These are phyloP conservation scores for Cydia fagiglandana DNA, from an alignment of 1,140 invertebrate species.

Conservation along the genomic window DNA sequence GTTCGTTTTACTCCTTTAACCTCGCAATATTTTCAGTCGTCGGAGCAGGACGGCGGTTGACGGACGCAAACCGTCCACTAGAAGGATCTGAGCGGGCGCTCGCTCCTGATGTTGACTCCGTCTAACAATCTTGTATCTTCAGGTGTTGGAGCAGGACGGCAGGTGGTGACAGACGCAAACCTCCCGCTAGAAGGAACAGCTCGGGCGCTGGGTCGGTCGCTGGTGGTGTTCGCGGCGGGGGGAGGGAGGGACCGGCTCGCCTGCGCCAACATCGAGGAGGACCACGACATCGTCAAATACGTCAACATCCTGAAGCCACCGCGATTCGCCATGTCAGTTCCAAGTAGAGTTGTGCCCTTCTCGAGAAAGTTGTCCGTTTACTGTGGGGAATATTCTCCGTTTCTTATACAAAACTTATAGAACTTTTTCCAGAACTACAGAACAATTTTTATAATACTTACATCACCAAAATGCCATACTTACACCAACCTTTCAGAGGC, in stretches of 20 bases:
- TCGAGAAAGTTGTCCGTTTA: too few species aligned
- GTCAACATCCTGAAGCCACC: slow-evolving; percentile 92
- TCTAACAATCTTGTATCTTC: neutral
- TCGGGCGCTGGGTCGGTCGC: slow-evolving; percentile 90
- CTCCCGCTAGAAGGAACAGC: slow-evolving; percentile 89
- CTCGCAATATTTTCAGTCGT: too few species aligned
- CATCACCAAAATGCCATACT: too few species aligned
- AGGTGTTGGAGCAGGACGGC: slow-evolving; percentile 87
- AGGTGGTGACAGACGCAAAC: slow-evolving; percentile 91
- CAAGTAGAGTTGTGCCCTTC: too few species aligned
- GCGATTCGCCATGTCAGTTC: slow-evolving; percentile 91
- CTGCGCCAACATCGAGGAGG: slow-evolving; percentile 94
- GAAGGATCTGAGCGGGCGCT: too few species aligned
- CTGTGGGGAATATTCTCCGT: too few species aligned
- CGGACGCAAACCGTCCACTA: too few species aligned
- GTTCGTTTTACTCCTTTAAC: too few species aligned
- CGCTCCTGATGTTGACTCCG: neutral
- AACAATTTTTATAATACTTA: too few species aligned
- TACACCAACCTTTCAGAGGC: slow-evolving; percentile 78
- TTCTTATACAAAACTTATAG: too few species aligned
- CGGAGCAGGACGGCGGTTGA: too few species aligned
- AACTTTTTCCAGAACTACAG: too few species aligned
- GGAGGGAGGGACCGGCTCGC: slow-evolving; percentile 86
- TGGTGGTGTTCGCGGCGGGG: slow-evolving; percentile 91
- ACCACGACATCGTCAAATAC: slow-evolving; percentile 94